Evolutionary conservation across 2,113 vertebrate species (phyloP).

Genomic region (Symphodus melops): DNA sequence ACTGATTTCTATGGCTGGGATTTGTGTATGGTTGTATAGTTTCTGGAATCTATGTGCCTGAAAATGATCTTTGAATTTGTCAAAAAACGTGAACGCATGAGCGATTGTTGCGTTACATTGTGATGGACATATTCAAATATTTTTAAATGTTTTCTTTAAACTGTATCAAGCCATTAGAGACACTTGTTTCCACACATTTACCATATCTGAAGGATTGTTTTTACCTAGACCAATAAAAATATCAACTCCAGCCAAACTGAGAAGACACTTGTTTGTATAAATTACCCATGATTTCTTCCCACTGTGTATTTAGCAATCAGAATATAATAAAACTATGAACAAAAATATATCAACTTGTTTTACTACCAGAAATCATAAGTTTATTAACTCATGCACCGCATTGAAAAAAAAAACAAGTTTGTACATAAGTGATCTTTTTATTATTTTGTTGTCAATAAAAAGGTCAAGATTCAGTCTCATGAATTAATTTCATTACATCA

Average conservation of each 20-base stretch:
- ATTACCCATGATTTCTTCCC: no score
- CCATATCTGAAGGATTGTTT: no score
- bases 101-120: background rate
- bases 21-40: background rate
- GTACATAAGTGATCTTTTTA: constrained; percentile 80
- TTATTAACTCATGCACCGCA: background rate
- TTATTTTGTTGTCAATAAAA: constrained; percentile 81
- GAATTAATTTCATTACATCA: constrained; percentile 81
- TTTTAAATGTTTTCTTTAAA: no score
- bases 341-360: no score
- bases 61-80: background rate
- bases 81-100: background rate
- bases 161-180: no score
- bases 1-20: background rate
- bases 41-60: background rate
- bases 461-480: constrained; percentile 82
- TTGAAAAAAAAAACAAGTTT: constrained; percentile 57
- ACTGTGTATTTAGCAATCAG: no score
- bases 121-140: background rate
- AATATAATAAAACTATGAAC: no score
- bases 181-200: no score
- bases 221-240: no score
- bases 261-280: no score
- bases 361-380: no score
- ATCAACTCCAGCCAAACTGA: no score